phyloP scores from a whole-genome alignment of 2,888 invertebrate species.

The Aethes cnicana region DNA sequence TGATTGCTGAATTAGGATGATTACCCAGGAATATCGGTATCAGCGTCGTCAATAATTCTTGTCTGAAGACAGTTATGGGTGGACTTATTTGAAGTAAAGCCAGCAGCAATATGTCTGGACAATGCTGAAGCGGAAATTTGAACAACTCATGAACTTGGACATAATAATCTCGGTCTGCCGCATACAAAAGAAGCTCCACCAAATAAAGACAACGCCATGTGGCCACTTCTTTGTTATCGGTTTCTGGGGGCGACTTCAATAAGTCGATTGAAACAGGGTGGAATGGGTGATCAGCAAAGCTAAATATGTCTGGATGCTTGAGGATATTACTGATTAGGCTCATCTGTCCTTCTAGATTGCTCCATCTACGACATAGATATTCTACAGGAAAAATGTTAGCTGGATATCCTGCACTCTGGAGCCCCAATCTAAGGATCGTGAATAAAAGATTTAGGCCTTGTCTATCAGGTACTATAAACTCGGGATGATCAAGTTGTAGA shows the following conservation, averaged over 20 bases:
- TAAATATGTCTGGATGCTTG: conserved; percentile 96
- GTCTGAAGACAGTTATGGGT: conserved; percentile 89
- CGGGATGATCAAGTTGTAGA: conserved; percentile 93
- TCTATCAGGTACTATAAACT: conserved; percentile 94
- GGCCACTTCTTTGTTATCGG: conserved; percentile 95
- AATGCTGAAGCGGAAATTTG: conserved; percentile 94
- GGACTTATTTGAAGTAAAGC: conserved; percentile 94
- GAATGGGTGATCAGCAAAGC: conserved; percentile 95
- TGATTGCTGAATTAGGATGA: conserved; percentile 98
- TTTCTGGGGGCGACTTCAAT: conserved; percentile 96
- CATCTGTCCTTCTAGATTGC: conserved; percentile 95
- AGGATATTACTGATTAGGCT: conserved; percentile 93
- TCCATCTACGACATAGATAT: conserved; percentile 95
- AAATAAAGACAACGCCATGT: conserved; percentile 97
- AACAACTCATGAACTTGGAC: conserved; percentile 93
- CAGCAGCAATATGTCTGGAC: conserved; percentile 96
- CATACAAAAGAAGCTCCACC: conserved; percentile 91
- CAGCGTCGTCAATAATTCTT: conserved; percentile 92
- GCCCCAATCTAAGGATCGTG: conserved; percentile 90
- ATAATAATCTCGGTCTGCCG: conserved; percentile 94
- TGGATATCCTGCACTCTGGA: conserved; percentile 88
- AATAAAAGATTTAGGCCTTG: conserved; percentile 92
- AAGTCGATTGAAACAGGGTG: conserved; percentile 93
- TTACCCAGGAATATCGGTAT: conserved; percentile 97
- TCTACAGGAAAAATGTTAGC: conserved; percentile 92